A percentile compares a stretch with the other conserved stretches of the same genome.
Evolutionary conservation across 2,888 invertebrate species (phyloP).

Genomic region (Himalopsyche kuldschensis): DNA sequence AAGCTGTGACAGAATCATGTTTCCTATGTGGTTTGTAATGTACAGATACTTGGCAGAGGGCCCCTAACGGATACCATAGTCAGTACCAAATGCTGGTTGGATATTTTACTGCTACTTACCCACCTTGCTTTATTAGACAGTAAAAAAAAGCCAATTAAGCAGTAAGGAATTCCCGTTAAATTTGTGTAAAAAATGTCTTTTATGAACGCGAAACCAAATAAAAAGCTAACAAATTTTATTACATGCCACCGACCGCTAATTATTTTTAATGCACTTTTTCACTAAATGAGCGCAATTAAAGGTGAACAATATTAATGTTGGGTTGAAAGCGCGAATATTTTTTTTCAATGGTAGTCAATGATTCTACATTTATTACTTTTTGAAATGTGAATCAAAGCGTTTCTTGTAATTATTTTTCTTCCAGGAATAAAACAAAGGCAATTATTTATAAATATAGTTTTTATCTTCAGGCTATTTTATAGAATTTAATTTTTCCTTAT

Average conservation of each 20-base stretch:
- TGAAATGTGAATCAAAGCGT: too few species aligned
- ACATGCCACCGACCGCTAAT: not conserved
- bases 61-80: not conserved
- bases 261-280: not conserved
- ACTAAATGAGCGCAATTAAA: not conserved
- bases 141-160: conserved; percentile 18
- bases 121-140: conserved; percentile 17
- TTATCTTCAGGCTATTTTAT: too few species aligned
- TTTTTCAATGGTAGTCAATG: too few species aligned
- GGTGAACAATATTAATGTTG: too few species aligned
- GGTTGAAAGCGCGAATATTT: too few species aligned
- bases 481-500: too few species aligned
- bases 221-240: not conserved
- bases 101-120: not conserved
- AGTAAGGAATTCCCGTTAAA: not conserved
- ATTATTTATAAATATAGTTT: too few species aligned
- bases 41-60: not conserved
- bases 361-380: too few species aligned
- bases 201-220: not conserved
- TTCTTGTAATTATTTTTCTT: too few species aligned
- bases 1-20: not conserved
- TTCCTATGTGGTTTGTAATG: not conserved
- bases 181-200: not conserved
- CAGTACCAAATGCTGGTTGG: not conserved
- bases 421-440: too few species aligned